These are phyloP conservation scores for Alligator sinensis DNA, from an alignment of 2,113 vertebrate species.

Conservation along the genomic window DNA sequence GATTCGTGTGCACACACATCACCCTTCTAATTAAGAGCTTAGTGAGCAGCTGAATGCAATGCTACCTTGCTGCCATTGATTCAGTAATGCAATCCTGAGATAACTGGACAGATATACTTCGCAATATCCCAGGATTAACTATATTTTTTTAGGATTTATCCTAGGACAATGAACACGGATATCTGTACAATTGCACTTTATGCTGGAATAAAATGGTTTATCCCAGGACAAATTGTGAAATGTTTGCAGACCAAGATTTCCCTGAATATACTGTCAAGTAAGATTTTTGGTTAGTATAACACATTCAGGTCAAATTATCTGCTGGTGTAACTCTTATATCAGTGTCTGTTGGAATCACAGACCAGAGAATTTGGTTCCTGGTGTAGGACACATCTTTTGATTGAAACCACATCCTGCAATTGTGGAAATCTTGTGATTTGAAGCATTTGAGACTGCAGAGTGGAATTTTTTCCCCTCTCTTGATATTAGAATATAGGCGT, in stretches of 20 bases:
- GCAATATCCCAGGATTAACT: no score
- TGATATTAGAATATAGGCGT: background rate
- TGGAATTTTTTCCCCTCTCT: background rate
- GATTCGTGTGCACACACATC: no score
- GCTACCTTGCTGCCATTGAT: no score
- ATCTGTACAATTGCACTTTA: no score
- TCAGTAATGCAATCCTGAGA: no score
- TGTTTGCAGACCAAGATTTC: background rate
- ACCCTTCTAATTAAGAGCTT: no score
- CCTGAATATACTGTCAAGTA: background rate
- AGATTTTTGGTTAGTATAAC: background rate
- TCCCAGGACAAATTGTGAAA: no score
- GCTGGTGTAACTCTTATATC: background rate
- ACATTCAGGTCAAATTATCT: background rate
- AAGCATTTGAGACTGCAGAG: background rate
- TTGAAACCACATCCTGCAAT: background rate
- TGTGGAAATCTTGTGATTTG: background rate
- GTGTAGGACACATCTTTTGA: background rate
- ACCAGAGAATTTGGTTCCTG: background rate
- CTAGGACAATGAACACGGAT: no score
- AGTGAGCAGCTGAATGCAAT: no score
- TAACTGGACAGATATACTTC: no score
- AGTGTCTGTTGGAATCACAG: background rate
- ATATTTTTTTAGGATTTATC: no score
- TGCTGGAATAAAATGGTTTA: no score